These are phyloP conservation scores for Drosophila hamatofila DNA, from an alignment of 2,888 invertebrate genomes.

Conservation along the genomic window DNA sequence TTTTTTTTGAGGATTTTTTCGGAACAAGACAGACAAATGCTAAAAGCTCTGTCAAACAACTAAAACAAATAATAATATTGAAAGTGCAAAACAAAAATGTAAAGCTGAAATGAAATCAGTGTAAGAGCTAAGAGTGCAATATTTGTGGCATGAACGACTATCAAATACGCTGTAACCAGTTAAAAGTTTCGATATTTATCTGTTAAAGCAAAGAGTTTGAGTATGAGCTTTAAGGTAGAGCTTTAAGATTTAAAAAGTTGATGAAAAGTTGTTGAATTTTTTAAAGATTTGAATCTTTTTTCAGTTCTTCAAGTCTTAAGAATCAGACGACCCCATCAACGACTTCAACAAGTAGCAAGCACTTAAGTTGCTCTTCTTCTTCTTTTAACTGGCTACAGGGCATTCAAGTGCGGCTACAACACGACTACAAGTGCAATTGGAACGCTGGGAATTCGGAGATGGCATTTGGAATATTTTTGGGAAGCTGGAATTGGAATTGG, in stretches of 20 bases:
- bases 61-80: constrained; percentile 28
- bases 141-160: constrained; percentile 15
- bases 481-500: constrained; percentile 9
- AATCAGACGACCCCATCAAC: background rate
- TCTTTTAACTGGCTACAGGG: constrained; percentile 9
- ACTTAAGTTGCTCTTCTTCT: background rate
- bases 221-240: background rate
- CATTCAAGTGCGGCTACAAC: constrained; percentile 13
- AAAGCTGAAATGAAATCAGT: constrained; percentile 7
- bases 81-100: constrained; percentile 2
- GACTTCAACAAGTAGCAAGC: background rate
- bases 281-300: too few species aligned
- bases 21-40: constrained; percentile 18
- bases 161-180: constrained; percentile 19
- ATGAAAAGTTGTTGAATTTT: background rate
- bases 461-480: constrained; percentile 19
- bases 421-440: constrained; percentile 23
- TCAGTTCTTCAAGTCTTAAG: too few species aligned
- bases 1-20: background rate
- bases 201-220: background rate
- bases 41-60: constrained; percentile 23
- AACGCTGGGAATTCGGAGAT: constrained; percentile 19
- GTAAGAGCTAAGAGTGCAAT: constrained; percentile 5
- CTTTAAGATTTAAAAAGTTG: background rate
- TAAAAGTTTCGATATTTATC: background rate